Evolutionary conservation across 1,140 invertebrate species (phyloP).

Genomic region (Solenopsis invicta): DNA sequence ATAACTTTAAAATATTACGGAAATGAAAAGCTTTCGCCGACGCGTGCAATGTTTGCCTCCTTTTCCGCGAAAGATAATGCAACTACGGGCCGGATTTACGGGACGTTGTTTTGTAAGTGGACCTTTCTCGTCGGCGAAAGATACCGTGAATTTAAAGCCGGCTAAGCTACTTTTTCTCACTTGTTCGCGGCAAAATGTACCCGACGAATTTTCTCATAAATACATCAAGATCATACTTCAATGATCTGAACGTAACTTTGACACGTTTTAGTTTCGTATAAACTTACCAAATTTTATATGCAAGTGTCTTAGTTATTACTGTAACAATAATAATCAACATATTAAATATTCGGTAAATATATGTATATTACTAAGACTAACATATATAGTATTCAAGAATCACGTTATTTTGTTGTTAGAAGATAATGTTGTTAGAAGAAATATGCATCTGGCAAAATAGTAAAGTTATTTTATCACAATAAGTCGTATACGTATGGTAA

Average conservation of each 20-base stretch:
- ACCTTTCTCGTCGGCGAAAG: slow-evolving; percentile 80
- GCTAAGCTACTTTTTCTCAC: slow-evolving; percentile 77
- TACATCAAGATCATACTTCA: not conserved
- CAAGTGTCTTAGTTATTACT: not conserved
- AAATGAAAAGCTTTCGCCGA: slow-evolving; percentile 85
- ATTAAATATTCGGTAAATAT: not conserved
- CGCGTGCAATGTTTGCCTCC: slow-evolving; percentile 81
- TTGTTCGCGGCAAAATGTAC: slow-evolving; percentile 50
- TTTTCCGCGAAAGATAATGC: slow-evolving; percentile 86
- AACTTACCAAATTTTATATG: not conserved
- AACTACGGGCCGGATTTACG: slow-evolving; percentile 82
- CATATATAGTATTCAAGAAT: not conserved
- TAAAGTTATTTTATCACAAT: slow-evolving; percentile 23
- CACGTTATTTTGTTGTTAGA: not conserved
- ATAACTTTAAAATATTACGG: slow-evolving; percentile 87
- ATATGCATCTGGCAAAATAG: not conserved
- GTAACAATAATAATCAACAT: not conserved
- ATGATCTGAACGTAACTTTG: not conserved
- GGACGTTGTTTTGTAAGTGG: slow-evolving; percentile 82
- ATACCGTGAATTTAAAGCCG: slow-evolving; percentile 82
- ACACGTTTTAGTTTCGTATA: not conserved
- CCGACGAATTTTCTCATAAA: slow-evolving; percentile 68
- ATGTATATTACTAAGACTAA: not conserved
- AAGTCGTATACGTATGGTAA: not conserved
- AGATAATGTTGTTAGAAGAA: not conserved